Base-by-base conservation (phyloP, 1,140 invertebrate genomes). In the Hycleus phaleratus region DNA sequence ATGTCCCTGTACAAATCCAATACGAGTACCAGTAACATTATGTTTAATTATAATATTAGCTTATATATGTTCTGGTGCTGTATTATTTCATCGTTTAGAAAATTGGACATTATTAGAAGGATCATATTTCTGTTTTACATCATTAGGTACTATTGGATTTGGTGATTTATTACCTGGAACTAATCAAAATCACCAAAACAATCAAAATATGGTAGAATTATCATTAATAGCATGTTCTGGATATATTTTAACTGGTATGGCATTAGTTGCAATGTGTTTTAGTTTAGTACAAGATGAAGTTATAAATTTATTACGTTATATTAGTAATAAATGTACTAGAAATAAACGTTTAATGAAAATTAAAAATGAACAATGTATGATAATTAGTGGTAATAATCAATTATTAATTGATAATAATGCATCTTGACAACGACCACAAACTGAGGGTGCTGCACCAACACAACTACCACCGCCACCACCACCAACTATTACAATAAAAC, bases 191-290 rank as follows among this genome's bases (percentile, higher is more conserved):
- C 32, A 32, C 7, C 32, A 7, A 5, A 32, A 32, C 32, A 4
- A 32, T 32, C 83, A 81, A 68, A 85, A 79, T 65, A 83, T 82
- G 46, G 87, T 84, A 65, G 87, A 91, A 64, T 78, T 90, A 6
- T 90, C 90, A 26, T 76, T 93, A 3, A 85, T 91, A 53, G 84
- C 83, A 18, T 87, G 85, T 57, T 87, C 90, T 12, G 78, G 92
- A 25, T 98, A 97, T 73, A 90, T 98, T 46, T 78, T 97, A 26
- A 83, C 96, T 43, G 95, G 95, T 11, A 91, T 98, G 83, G 91
- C 94, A 4, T 80, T 98, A 50, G 87, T 97, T 57, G 94, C 94
- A 11, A 97, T 97, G 90, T 95, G 93, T 74, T 97, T 96, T 76
- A 95, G 93, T 73, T 77, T 98, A 45, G 91, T 97, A 58, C 93